Percentiles rank a stretch among this genome's conserved stretches.
These are phyloP conservation scores for Rallus limicola DNA, from an alignment of 2,113 vertebrate genomes.

Conservation along the genomic window DNA sequence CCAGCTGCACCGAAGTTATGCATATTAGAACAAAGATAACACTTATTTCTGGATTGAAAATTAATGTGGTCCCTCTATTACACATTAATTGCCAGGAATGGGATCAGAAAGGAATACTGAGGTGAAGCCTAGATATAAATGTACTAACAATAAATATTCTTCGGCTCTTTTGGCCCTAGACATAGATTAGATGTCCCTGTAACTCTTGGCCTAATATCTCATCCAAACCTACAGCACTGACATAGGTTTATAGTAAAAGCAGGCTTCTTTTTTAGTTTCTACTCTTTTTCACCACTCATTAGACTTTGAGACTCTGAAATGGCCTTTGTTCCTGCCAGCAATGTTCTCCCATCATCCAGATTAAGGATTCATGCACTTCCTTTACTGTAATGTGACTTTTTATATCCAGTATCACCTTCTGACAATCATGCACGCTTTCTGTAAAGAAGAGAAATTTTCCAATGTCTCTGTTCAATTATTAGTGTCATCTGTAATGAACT, in stretches of 20 bases:
- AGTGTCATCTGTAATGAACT: conserved; percentile 64
- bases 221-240: background rate
- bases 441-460: conserved; percentile 38
- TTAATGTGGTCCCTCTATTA: background rate
- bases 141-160: conserved; percentile 23
- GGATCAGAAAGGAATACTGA: conserved; percentile 14
- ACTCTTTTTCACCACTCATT: background rate
- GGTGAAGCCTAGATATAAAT: background rate
- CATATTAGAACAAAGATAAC: background rate
- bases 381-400: conserved; percentile 17
- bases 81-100: conserved; percentile 3
- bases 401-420: conserved; percentile 3
- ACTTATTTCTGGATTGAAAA: background rate
- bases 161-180: background rate
- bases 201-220: conserved; percentile 8
- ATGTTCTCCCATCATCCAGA: background rate
- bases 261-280: background rate
- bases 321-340: background rate
- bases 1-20: background rate
- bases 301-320: background rate
- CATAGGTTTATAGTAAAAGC: background rate
- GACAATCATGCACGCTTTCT: background rate
- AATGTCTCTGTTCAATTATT: conserved; percentile 54
- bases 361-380: conserved; percentile 17
- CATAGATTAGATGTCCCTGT: background rate